These are phyloP conservation scores for Capitulum mitella DNA, from an alignment of 2,888 invertebrate species.

Conservation along the genomic window DNA sequence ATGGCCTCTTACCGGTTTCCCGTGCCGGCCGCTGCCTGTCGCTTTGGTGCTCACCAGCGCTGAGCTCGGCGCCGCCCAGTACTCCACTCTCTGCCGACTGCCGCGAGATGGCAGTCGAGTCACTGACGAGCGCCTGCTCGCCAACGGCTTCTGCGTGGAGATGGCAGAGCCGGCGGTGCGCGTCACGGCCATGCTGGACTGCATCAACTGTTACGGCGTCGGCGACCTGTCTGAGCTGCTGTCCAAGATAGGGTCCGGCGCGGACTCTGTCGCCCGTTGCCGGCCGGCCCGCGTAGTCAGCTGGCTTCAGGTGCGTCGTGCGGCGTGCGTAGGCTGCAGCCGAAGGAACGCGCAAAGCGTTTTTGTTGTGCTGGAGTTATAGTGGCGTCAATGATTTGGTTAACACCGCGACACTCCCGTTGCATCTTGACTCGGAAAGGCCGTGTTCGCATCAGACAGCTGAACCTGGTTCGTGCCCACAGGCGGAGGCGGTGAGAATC, in stretches of 20 bases:
- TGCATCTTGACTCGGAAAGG: no score
- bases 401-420: no score
- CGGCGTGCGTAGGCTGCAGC: no score
- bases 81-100: neutral
- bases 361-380: no score
- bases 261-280: neutral
- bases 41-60: neutral
- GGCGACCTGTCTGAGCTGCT: neutral
- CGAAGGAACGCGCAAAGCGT: no score
- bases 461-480: no score
- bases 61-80: neutral
- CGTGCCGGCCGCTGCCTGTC: neutral
- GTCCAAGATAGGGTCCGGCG: neutral
- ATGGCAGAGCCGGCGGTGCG: neutral
- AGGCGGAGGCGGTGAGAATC: constrained; percentile 6
- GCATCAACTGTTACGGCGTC: neutral
- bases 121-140: neutral
- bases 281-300: neutral
- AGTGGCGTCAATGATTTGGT: no score
- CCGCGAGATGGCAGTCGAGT: constrained; percentile 7
- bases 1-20: neutral
- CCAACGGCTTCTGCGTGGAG: constrained; percentile 6
- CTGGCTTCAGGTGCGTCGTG: neutral
- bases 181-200: neutral
- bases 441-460: no score